A percentile compares a stretch with the other conserved stretches of the same genome.
Evolutionary conservation across 2,888 invertebrate genomes (phyloP).

Genomic region (Platycnemis pennipes): DNA sequence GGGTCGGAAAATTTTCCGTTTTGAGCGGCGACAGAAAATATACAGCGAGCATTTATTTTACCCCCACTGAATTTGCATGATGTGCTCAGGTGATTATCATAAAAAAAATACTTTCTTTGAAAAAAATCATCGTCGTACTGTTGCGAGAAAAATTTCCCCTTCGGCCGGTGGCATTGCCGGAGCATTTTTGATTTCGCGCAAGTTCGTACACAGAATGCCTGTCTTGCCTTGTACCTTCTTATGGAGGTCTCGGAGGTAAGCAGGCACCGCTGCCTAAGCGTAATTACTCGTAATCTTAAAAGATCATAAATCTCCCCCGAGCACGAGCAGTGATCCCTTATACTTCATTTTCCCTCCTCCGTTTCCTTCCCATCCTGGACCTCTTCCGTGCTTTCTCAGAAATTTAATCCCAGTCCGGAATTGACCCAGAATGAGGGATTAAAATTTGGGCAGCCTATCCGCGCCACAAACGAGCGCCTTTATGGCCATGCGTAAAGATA

Average conservation of each 20-base stretch:
- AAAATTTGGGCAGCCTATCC: not conserved
- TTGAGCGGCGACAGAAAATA: too few relatives aligned
- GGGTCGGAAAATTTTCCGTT: too few relatives aligned
- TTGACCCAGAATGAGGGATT: not conserved
- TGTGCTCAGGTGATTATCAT: too few relatives aligned
- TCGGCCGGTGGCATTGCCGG: not conserved
- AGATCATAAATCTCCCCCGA: not conserved
- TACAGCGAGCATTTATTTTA: too few relatives aligned
- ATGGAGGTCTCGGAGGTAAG: not conserved
- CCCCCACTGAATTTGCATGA: too few relatives aligned
- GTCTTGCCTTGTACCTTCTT: not conserved
- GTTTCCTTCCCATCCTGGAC: not conserved
- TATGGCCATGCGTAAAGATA: not conserved
- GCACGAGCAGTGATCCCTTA: not conserved
- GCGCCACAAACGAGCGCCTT: not conserved
- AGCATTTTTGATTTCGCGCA: not conserved
- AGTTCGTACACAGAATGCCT: not conserved
- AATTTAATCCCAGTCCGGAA: not conserved
- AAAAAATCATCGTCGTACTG: too few relatives aligned
- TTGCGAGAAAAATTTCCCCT: too few relatives aligned
- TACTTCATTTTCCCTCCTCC: not conserved
- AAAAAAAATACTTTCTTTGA: too few relatives aligned
- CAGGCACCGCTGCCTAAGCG: not conserved
- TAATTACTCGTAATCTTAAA: not conserved
- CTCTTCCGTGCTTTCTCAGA: not conserved